A percentile compares a stretch with the other conserved stretches of the same genome.
phyloP scores from a whole-genome alignment of 2,113 vertebrate species.

The Megaleporinus macrocephalus region DNA sequence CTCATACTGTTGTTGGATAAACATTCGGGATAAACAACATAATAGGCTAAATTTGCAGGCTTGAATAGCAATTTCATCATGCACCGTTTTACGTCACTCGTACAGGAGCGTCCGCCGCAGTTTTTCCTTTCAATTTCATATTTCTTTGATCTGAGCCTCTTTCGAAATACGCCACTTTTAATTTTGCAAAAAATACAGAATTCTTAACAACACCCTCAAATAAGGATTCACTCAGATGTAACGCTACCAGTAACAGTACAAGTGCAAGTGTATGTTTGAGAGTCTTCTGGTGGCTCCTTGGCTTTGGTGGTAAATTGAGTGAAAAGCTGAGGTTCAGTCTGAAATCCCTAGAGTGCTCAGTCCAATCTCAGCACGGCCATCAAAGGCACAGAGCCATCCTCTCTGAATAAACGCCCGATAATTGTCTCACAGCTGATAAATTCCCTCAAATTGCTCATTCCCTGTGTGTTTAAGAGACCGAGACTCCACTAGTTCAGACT shows the following conservation, averaged over 20 bases:
- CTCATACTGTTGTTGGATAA: neutral
- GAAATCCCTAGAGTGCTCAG: neutral
- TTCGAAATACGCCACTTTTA: neutral
- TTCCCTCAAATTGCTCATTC: conserved; percentile 11
- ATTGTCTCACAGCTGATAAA: conserved; percentile 33
- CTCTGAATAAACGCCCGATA: conserved; percentile 20
- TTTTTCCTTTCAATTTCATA: neutral
- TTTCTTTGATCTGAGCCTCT: conserved; percentile 6
- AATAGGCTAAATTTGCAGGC: neutral
- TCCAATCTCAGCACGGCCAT: conserved; percentile 28
- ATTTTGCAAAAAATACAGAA: neutral
- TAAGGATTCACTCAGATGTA: neutral
- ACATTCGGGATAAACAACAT: neutral
- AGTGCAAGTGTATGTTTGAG: neutral
- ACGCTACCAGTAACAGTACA: neutral
- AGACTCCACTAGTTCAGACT: neutral
- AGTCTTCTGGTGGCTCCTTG: conserved; percentile 8
- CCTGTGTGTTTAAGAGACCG: neutral
- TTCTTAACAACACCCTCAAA: neutral
- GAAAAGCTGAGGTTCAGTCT: conserved; percentile 27
- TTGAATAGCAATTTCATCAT: conserved; percentile 35
- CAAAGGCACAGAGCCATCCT: conserved; percentile 23
- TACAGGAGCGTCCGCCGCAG: neutral
- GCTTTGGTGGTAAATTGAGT: conserved; percentile 35
- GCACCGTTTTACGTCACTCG: neutral